Percentiles rank a stretch among this genome's conserved stretches.
Evolutionary conservation across 2,113 vertebrate genomes (phyloP).

Genomic region (Damaliscus lunatus): DNA sequence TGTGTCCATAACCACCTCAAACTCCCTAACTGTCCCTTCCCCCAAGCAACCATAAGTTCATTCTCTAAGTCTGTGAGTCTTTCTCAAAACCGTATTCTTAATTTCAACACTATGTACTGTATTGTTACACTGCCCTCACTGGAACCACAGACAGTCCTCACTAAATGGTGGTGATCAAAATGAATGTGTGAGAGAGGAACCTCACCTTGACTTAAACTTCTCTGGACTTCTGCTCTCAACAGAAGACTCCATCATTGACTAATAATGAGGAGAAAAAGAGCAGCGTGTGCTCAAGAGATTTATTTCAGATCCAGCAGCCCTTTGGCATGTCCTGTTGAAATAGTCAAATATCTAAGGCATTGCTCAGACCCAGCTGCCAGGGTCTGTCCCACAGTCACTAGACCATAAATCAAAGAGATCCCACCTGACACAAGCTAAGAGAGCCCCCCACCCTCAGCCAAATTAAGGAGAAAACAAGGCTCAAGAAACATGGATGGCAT

Average conservation of each 20-base stretch:
- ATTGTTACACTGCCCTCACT: background rate
- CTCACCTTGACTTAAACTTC: background rate
- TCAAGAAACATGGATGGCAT: background rate
- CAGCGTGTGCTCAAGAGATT: background rate
- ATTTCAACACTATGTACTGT: background rate
- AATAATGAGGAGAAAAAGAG: background rate
- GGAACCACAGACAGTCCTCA: background rate
- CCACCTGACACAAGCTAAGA: background rate
- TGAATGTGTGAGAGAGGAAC: background rate
- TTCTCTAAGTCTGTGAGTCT: background rate
- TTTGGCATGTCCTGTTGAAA: background rate
- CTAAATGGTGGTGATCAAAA: background rate
- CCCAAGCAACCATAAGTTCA: background rate
- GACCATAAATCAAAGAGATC: slow-evolving; percentile 1
- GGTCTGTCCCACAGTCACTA: background rate
- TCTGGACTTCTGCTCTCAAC: background rate
- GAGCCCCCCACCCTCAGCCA: background rate
- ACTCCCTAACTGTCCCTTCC: background rate
- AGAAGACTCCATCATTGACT: background rate
- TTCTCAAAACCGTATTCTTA: background rate
- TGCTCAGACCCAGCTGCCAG: slow-evolving; percentile 19
- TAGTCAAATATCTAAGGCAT: slow-evolving; percentile 15
- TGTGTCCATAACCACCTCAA: background rate
- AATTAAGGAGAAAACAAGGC: slow-evolving; percentile 1
- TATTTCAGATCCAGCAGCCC: background rate